Evolutionary conservation across 2,888 invertebrate genomes (phyloP).

Genomic region (Pristionchus exspectatus): DNA sequence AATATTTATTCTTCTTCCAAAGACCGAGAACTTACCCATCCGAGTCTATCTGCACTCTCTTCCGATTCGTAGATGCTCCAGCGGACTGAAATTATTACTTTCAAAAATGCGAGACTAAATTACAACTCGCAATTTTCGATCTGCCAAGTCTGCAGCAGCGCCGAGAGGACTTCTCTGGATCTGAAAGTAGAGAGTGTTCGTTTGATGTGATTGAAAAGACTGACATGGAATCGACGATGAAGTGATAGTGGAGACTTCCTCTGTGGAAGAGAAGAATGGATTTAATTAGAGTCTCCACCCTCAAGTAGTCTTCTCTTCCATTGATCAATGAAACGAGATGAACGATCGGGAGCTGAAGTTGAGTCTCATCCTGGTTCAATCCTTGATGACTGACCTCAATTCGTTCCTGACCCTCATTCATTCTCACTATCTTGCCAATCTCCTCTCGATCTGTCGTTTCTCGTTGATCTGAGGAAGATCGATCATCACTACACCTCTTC

Average conservation of each 20-base stretch:
- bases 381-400: not conserved
- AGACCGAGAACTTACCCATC: slow-evolving; percentile 28
- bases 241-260: slow-evolving; percentile 18
- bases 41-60: not conserved
- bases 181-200: not conserved
- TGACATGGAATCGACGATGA: not conserved
- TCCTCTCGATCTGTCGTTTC: not conserved
- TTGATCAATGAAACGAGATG: not conserved
- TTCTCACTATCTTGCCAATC: not conserved
- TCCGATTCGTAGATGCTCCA: slow-evolving; percentile 20
- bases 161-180: slow-evolving; percentile 1
- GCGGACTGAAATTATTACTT: not conserved
- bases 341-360: not conserved
- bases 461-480: not conserved
- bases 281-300: not conserved
- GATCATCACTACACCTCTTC: not conserved
- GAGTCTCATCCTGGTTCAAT: not conserved
- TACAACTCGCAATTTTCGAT: not conserved
- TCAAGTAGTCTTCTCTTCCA: slow-evolving; percentile 27
- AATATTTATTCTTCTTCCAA: no score
- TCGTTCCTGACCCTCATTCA: not conserved
- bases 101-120: not conserved
- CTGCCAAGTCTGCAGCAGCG: slow-evolving; percentile 39
- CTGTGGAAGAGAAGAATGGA: slow-evolving; percentile 8
- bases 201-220: not conserved